phyloP scores from a whole-genome alignment of 2,797 vertebrate genomes.

The Nannoperca obscura region DNA sequence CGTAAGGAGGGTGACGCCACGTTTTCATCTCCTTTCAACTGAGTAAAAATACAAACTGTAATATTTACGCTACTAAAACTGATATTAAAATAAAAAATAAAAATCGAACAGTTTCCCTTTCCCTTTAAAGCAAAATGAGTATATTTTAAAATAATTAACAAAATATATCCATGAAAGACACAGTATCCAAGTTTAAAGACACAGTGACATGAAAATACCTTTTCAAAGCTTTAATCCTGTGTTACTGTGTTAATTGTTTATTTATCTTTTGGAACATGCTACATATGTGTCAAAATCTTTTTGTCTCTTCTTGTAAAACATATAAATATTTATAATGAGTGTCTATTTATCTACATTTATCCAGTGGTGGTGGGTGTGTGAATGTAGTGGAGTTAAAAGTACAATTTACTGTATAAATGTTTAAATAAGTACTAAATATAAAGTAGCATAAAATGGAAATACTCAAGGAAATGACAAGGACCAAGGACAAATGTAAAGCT shows the following conservation, averaged over 20 bases:
- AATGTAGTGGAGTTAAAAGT: background rate
- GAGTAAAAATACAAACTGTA: slow-evolving; percentile 47
- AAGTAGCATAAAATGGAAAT: background rate
- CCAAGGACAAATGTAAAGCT: background rate
- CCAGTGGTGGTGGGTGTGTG: background rate
- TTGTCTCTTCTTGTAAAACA: no score
- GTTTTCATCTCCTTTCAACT: background rate
- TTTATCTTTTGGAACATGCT: background rate
- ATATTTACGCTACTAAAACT: background rate
- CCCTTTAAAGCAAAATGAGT: accelerated
- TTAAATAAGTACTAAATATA: no score
- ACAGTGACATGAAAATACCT: background rate
- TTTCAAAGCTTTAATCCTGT: background rate
- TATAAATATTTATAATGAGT: no score
- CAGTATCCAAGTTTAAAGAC: background rate
- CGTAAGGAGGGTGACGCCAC: slow-evolving; percentile 70
- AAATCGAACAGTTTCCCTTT: background rate
- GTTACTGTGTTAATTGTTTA: background rate
- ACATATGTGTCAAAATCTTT: background rate
- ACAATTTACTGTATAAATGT: slow-evolving; percentile 4
- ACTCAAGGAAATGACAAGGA: background rate
- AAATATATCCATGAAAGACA: background rate
- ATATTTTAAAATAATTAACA: background rate
- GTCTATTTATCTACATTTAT: background rate
- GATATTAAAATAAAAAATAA: background rate